Base-by-base conservation (phyloP, 2,113 vertebrate genomes). In the Dipodomys spectabilis region DNA sequence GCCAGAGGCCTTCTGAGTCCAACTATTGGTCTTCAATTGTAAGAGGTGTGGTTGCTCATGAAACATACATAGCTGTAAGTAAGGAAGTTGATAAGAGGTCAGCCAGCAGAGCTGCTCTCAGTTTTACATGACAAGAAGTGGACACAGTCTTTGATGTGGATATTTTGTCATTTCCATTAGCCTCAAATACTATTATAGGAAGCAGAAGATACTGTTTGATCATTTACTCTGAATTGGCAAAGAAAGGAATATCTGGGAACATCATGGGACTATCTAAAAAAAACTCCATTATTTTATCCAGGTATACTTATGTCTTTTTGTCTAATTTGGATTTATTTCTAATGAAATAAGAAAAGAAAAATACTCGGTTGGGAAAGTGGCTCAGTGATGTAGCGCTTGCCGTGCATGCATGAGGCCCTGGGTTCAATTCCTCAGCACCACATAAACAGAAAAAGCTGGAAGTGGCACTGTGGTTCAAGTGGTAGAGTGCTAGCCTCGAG, bases 181-280 rank as follows among this genome's bases (percentile, higher is more conserved):
- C 32, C 57, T 84, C 93, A 35, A 49, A 82, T 18, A 44, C 22
- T 87, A 25, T 65, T 78, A 68, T 44, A 85, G 79, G 69, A 62
- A 67, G 28, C 22, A 49, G 27, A 80, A 67, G 60, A 57, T 27
- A 23, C 72, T 27, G 15, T 10, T 27, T 65, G 28, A 35, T 69
- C 20, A 45, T 49, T 10, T 78, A 69, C 30, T 82, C n/a, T 49
- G 32, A 79, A 39, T 84, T 84, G 68, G 57, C 82, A 62, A 85
- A 81, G 74, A 68, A 87, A 80, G 45, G 8, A 65, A 20, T 45
- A 73, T 23, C 19, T 60, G 30, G 67, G 11, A 28, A 69, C 30
- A 74, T 28, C 44, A 15, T 69, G 23, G 68, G n/a, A 65, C 85
- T 30, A n/a, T 44, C 45, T 62, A 57, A 57, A 35, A 23, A 81